phyloP scores from a whole-genome alignment of 64 coral and sea anemone genomes.

The Pachyseris speciosa region DNA sequence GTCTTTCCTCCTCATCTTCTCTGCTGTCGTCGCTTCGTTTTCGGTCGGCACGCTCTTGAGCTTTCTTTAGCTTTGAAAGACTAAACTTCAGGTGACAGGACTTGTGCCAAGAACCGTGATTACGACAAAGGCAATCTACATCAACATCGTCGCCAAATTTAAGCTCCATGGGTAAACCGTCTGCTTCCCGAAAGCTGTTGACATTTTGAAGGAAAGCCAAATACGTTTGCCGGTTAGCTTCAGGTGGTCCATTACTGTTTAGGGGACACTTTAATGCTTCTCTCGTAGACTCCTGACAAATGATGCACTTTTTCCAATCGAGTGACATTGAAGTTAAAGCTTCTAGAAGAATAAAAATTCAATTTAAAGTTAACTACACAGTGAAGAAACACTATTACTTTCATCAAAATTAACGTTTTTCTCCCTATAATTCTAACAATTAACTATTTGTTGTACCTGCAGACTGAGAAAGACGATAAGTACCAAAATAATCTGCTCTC shows the following conservation, averaged over 20 bases:
- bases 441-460: not conserved
- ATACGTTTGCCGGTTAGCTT: constrained; percentile 42
- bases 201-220: constrained; percentile 50
- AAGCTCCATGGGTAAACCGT: constrained; percentile 1
- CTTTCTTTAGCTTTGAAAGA: constrained; percentile 58
- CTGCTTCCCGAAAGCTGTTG: constrained; percentile 36
- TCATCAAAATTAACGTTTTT: not conserved
- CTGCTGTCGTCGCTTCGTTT: not conserved
- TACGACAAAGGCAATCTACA: not conserved
- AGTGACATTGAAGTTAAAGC: not conserved
- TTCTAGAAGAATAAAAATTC: not conserved
- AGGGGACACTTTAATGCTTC: constrained; percentile 67
- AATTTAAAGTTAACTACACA: not conserved
- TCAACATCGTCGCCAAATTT: constrained; percentile 54
- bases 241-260: constrained; percentile 35
- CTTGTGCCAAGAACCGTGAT: constrained; percentile 65
- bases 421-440: not conserved
- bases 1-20: not conserved
- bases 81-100: constrained; percentile 58
- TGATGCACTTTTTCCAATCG: constrained; percentile 66
- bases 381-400: not conserved
- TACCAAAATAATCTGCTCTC: not conserved
- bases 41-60: constrained; percentile 2
- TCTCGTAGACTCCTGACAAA: constrained; percentile 53
- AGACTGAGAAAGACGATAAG: not conserved